Evolutionary conservation across 2,113 vertebrate species (phyloP), one percentile per base, ranked within the genome.

Genomic region (Mobula birostris): DNA sequence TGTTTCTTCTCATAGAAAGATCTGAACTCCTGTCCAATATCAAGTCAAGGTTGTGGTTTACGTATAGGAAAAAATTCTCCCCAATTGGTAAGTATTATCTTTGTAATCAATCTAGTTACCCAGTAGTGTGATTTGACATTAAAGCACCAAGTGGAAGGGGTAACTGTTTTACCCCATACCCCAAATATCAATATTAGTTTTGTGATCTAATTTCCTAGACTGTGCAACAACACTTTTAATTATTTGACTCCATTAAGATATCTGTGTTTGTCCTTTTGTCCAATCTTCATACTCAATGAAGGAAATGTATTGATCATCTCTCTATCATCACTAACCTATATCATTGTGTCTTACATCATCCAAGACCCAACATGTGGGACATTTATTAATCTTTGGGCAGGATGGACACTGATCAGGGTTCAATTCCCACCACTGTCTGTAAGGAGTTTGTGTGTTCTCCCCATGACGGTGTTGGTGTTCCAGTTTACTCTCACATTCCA

Each of bases 31-130:
- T 94, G 40, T 83, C 80, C 19, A 87, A 94, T 19, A 72, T 94
- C 21, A 72, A 74, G 56, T 88, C 80, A 29, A 82, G 94, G 66
- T 66, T 94, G 27, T 94, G 94, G 94, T 94, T 94, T 76, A 94
- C 94, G 3, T 94, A 94, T 40, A 91, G 94, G 72, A 87, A 91
- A 66, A 94, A 94, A 36, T 94, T 94, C 58, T 88, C 94, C 80
- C 74, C 94, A 61, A 94, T 94, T 40, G 94, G 94, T 94, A 36
- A 72, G 94, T 82, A 68, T 56, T 78, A 7, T 93, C 68, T 24
- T 27, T 94, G 36, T 70, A 61, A 27, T 85, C 48, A 61, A 29
- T 56, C 6, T 14, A 61, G 32, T n/a, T 32, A 27, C 15, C 58
- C 61, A 66, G 29, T 32, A 36, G 9, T 85, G 56, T 66, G 85